Percentiles rank a stretch among this genome's conserved stretches.
Evolutionary conservation across 2,113 vertebrate species (phyloP).

Genomic region (Osmerus eperlanus): DNA sequence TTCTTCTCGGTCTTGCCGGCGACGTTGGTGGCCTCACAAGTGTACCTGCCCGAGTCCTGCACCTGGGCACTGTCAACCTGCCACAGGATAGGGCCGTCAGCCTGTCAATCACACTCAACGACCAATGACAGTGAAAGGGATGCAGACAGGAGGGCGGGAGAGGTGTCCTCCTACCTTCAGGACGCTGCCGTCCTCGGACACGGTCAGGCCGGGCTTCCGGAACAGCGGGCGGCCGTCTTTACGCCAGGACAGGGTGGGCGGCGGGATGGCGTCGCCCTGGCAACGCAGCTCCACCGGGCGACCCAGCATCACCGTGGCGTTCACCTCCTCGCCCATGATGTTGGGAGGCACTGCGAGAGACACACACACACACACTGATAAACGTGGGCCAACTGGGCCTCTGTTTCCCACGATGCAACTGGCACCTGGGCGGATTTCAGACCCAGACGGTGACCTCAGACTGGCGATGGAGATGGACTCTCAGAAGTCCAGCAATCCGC

Average conservation of each 20-base stretch:
- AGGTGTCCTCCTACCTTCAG: constrained; percentile 75
- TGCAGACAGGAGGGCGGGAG: neutral
- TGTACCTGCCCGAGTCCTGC: constrained; percentile 90
- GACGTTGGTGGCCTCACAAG: constrained; percentile 90
- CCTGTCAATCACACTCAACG: constrained; percentile 60
- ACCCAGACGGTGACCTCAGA: constrained; percentile 9
- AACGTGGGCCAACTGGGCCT: neutral
- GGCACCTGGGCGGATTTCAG: neutral
- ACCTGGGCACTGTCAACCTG: constrained; percentile 85
- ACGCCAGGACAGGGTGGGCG: constrained; percentile 81
- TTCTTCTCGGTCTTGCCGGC: constrained; percentile 95
- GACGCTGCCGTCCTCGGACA: constrained; percentile 79
- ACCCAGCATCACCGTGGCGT: constrained; percentile 78
- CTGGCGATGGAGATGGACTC: neutral
- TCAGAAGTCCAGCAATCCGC: too few species aligned
- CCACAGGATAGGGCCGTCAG: constrained; percentile 59
- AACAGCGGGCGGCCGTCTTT: constrained; percentile 85
- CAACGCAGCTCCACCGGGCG: constrained; percentile 80
- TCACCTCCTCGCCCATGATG: constrained; percentile 93
- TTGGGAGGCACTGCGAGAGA: constrained; percentile 84
- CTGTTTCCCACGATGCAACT: constrained; percentile 13
- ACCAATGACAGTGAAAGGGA: neutral
- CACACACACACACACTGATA: constrained; percentile 10
- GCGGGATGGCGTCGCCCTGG: constrained; percentile 82
- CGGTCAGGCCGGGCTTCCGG: constrained; percentile 78